A percentile compares a stretch with the other conserved stretches of the same genome.
These are phyloP conservation scores for Rhea americana DNA, from an alignment of 2,113 vertebrate species.

Conservation along the genomic window DNA sequence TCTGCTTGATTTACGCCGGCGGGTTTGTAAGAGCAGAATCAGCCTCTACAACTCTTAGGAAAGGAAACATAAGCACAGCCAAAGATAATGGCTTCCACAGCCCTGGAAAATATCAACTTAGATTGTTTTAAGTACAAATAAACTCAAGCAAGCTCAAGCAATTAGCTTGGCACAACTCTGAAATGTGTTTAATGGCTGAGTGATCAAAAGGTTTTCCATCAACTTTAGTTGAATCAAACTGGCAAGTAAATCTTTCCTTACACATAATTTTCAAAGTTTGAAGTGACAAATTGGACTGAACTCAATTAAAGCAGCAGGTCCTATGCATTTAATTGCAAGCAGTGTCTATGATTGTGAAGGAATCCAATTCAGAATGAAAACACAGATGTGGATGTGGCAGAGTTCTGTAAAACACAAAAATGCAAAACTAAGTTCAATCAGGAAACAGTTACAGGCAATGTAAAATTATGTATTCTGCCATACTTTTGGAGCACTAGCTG, in stretches of 20 bases:
- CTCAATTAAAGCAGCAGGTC: conserved; percentile 74
- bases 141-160: conserved; percentile 55
- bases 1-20: neutral
- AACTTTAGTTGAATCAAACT: conserved; percentile 72
- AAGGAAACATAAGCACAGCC: neutral
- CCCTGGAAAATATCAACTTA: conserved; percentile 24
- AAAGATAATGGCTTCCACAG: conserved; percentile 5
- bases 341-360: conserved; percentile 57
- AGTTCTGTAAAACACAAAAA: conserved; percentile 38
- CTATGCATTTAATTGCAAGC: conserved; percentile 69
- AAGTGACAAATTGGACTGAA: conserved; percentile 77
- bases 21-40: neutral
- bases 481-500: neutral
- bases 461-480: neutral
- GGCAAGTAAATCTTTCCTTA: conserved; percentile 72
- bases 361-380: conserved; percentile 55
- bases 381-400: conserved; percentile 29
- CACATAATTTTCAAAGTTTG: conserved; percentile 71
- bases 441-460: conserved; percentile 14
- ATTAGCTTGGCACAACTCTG: conserved; percentile 59
- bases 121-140: conserved; percentile 58
- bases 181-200: conserved; percentile 72
- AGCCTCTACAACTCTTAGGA: neutral
- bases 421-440: conserved; percentile 6
- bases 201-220: conserved; percentile 76